A percentile compares a stretch with the other conserved stretches of the same genome.
Conservation (phyloP, 1,140 invertebrate species). For the Semibalanus balanoides region DNA sequence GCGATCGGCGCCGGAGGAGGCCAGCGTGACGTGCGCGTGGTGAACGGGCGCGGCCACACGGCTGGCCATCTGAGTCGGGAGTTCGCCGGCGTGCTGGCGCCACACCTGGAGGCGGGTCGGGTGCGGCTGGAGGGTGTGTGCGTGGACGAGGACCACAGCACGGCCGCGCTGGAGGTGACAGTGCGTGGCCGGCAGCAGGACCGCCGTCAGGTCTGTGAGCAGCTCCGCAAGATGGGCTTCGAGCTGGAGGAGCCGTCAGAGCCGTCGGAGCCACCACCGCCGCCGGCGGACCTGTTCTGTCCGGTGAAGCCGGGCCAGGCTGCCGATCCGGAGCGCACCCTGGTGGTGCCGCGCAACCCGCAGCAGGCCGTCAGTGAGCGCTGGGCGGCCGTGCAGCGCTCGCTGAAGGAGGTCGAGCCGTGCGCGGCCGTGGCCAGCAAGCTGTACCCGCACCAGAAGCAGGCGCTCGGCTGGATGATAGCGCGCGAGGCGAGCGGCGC, state of each 20-base stretch:
- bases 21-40: not conserved
- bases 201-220: not conserved
- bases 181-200: not conserved
- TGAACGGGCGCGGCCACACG: not conserved
- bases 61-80: not conserved
- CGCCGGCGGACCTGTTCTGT: too few relatives aligned
- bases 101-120: not conserved
- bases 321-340: not conserved
- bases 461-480: conserved; percentile 70
- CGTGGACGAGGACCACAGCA: too few relatives aligned
- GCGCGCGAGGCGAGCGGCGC: conserved; percentile 55
- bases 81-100: not conserved
- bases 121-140: not conserved
- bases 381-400: not conserved
- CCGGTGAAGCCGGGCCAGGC: too few relatives aligned
- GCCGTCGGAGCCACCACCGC: too few relatives aligned
- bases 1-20: too few relatives aligned
- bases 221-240: not conserved
- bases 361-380: not conserved
- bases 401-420: not conserved
- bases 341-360: not conserved
- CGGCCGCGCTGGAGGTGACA: not conserved
- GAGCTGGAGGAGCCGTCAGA: not conserved
- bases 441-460: conserved; percentile 52
- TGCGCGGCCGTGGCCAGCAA: not conserved